phyloP scores from a whole-genome alignment of 1,140 invertebrate genomes.

The Anthonomus grandis region DNA sequence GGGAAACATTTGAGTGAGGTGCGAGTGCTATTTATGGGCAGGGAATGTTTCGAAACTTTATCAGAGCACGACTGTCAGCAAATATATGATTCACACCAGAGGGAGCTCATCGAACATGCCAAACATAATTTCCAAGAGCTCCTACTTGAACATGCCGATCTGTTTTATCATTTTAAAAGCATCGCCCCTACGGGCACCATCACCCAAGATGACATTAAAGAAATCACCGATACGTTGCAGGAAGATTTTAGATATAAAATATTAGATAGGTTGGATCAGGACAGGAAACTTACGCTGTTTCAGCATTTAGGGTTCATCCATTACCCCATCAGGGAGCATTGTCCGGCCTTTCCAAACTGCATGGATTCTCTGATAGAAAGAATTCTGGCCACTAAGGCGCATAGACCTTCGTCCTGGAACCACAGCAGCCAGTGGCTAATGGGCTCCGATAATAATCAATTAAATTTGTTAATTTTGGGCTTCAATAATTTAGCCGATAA shows the following conservation, averaged over 20 bases:
- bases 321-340: conserved; percentile 90
- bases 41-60: conserved; percentile 91
- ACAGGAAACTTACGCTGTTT: conserved; percentile 88
- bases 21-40: conserved; percentile 88
- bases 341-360: conserved; percentile 86
- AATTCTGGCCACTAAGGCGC: conserved; percentile 67
- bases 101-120: conserved; percentile 85
- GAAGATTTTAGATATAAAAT: conserved; percentile 93
- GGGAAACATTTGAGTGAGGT: conserved; percentile 91
- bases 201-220: conserved; percentile 90
- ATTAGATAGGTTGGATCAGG: conserved; percentile 89
- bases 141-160: conserved; percentile 87
- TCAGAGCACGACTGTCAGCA: conserved; percentile 86
- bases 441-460: conserved; percentile 65
- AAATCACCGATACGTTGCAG: conserved; percentile 87
- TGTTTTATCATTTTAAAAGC: conserved; percentile 92
- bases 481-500: conserved; percentile 74
- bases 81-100: conserved; percentile 94
- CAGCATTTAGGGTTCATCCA: conserved; percentile 96
- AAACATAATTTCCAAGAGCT: conserved; percentile 93
- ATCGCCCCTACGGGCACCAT: conserved; percentile 86
- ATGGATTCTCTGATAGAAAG: conserved; percentile 82
- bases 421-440: conserved; percentile 65
- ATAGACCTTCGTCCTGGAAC: conserved; percentile 66
- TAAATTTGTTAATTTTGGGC: conserved; percentile 74